phyloP scores from a whole-genome alignment of 2,113 vertebrate genomes.

The Copsychus sechellarum region DNA sequence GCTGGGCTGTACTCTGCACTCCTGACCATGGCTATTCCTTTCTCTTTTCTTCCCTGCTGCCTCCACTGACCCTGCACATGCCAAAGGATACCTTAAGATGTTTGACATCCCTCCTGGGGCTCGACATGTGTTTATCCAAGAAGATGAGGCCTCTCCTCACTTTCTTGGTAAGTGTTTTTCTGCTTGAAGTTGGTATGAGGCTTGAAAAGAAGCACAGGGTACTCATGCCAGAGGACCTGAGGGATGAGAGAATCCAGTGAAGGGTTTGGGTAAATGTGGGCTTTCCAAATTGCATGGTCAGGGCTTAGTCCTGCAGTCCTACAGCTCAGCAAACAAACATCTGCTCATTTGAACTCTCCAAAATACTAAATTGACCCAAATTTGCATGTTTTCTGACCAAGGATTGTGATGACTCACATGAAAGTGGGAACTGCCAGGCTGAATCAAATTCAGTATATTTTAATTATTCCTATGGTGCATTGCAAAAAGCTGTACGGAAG shows the following conservation, averaged over 20 bases:
- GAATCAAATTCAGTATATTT: background rate
- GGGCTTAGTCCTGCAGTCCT: background rate
- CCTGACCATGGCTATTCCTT: slow-evolving; percentile 82
- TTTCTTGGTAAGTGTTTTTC: slow-evolving; percentile 93
- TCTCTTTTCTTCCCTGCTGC: slow-evolving; percentile 72
- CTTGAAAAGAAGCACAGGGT: background rate
- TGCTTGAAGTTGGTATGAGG: background rate
- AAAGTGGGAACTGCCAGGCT: no score
- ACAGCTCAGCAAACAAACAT: background rate
- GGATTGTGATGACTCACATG: background rate
- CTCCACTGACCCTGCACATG: slow-evolving; percentile 71
- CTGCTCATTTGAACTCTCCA: background rate
- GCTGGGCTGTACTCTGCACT: background rate
- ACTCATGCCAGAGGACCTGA: background rate
- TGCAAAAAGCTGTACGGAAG: background rate
- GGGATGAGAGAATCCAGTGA: background rate
- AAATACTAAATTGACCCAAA: background rate
- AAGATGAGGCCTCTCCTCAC: slow-evolving; percentile 96
- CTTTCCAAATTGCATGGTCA: background rate
- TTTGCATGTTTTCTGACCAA: background rate
- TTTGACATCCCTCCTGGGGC: slow-evolving; percentile 96
- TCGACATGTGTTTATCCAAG: slow-evolving; percentile 97
- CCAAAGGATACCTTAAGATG: slow-evolving; percentile 99
- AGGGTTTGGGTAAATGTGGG: fast-evolving
- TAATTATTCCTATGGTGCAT: background rate